These are phyloP conservation scores for Ips typographus DNA, from an alignment of 1,140 invertebrate species.

Conservation along the genomic window DNA sequence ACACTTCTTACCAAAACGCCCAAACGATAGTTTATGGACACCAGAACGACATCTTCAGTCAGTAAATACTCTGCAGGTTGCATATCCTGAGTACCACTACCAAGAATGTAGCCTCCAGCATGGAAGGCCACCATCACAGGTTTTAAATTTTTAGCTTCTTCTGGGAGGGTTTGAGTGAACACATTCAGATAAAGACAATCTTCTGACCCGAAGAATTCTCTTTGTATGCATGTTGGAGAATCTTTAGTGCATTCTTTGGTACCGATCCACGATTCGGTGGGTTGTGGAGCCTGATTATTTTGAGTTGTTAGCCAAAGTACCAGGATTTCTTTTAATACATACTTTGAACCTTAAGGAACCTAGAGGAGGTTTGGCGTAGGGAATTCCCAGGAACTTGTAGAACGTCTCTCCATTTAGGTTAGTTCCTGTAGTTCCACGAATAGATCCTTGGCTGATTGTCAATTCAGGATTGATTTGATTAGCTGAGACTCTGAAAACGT, in stretches of 20 bases:
- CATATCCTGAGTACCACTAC: constrained; percentile 57
- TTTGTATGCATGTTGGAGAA: constrained; percentile 46
- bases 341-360: constrained; percentile 36
- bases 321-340: not conserved
- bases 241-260: constrained; percentile 56
- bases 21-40: constrained; percentile 55
- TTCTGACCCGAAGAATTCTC: constrained; percentile 57
- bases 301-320: not conserved
- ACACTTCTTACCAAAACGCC: constrained; percentile 51
- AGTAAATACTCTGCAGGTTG: constrained; percentile 64
- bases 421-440: constrained; percentile 7
- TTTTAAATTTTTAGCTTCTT: constrained; percentile 27
- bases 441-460: constrained; percentile 5
- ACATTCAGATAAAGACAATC: constrained; percentile 86
- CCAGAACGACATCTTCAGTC: constrained; percentile 56
- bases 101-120: constrained; percentile 61
- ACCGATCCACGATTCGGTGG: constrained; percentile 58
- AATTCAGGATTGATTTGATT: not conserved
- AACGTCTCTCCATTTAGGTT: constrained; percentile 13
- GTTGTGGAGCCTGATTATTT: constrained; percentile 55
- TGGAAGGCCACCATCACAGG: constrained; percentile 70
- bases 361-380: constrained; percentile 21
- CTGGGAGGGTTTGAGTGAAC: constrained; percentile 34
- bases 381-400: constrained; percentile 30
- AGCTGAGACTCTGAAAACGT: not conserved